Evolutionary conservation across 2,797 vertebrate genomes (phyloP), one percentile per base, ranked within the genome.

Genomic region (Pantherophis vulpinus): DNA sequence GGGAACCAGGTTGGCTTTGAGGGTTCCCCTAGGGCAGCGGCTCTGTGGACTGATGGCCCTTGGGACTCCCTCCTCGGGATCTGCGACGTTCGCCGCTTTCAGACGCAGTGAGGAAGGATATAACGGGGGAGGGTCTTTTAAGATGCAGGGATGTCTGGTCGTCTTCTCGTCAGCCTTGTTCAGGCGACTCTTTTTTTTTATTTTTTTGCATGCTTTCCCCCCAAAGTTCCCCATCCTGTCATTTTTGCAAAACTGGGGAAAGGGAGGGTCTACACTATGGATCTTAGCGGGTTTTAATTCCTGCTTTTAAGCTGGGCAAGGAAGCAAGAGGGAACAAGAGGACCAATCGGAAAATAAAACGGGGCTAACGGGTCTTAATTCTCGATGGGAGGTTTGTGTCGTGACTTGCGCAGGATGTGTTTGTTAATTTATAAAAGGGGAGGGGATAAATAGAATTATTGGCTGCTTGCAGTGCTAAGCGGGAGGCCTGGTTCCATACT

Each of bases 191-290:
- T 20, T 20, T 59, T 6, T 37, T 12, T 42, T 11, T 4, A 10
- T 11, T 4, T 79, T 4, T 42, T 83, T 42, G 74, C 74, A 83
- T 83, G 74, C 74, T 83, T 47, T 47, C 1, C 20, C 37, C 74
- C 37, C 32, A 42, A 79, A 74, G 16, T 37, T 74, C 70, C 66
- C 70, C 3, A 9, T 37, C 70, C 74, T 42, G 1, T 42, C 74
- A 42, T 83, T 83, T 47, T 83, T 83, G 74, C 74, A 83, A 83
- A 83, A 47, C 1, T 12, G 20, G 74, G 37, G 8, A 11, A 6
- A 18, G n/a, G 37, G 32, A 8, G 7, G 37, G 4, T 18, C n/a
- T 4, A 42, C 9, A 1, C 37, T 23, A 11, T 0, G 9, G 18
- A 83, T 47, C 74, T 23, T 42, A 47, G 20, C 74, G 23, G 37